A percentile compares a stretch with the other conserved stretches of the same genome.
Evolutionary conservation across 2,797 vertebrate species (phyloP).

Genomic region (Rousettus madagascariensis): DNA sequence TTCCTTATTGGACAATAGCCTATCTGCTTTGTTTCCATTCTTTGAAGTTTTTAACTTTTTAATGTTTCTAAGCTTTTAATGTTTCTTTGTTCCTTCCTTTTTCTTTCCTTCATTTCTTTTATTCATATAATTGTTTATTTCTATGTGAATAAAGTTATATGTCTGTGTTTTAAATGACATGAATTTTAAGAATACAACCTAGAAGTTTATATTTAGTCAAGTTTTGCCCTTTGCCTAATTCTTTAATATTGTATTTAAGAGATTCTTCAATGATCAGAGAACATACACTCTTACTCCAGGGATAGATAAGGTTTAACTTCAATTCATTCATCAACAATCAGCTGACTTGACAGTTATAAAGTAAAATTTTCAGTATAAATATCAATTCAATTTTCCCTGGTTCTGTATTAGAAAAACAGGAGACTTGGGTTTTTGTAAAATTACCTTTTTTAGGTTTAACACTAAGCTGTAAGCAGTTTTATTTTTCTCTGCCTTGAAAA

Average conservation of each 20-base stretch:
- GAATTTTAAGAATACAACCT: not conserved
- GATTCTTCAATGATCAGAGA: not conserved
- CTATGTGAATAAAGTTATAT: not conserved
- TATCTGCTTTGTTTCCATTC: not conserved
- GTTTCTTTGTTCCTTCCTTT: not conserved
- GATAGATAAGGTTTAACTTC: not conserved
- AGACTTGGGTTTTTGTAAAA: not conserved
- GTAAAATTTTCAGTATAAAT: not conserved
- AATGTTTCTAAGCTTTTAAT: not conserved
- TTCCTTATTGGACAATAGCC: not conserved
- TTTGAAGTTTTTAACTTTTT: not conserved
- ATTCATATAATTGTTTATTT: not conserved
- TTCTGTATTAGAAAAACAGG: not conserved
- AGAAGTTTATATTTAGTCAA: not conserved
- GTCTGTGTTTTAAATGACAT: not conserved
- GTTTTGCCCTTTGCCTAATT: not conserved
- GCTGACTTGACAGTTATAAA: not conserved
- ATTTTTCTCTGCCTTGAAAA: constrained; percentile 15
- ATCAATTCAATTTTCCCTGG: not conserved
- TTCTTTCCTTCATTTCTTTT: not conserved
- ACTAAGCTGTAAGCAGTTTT: not conserved
- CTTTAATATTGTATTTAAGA: not conserved
- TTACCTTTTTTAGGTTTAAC: not conserved
- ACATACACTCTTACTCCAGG: not conserved
- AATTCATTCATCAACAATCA: not conserved